Evolutionary conservation across 2,797 vertebrate genomes (phyloP), one percentile per base, ranked within the genome.

Genomic region (Gymnoscopelus microlampas): DNA sequence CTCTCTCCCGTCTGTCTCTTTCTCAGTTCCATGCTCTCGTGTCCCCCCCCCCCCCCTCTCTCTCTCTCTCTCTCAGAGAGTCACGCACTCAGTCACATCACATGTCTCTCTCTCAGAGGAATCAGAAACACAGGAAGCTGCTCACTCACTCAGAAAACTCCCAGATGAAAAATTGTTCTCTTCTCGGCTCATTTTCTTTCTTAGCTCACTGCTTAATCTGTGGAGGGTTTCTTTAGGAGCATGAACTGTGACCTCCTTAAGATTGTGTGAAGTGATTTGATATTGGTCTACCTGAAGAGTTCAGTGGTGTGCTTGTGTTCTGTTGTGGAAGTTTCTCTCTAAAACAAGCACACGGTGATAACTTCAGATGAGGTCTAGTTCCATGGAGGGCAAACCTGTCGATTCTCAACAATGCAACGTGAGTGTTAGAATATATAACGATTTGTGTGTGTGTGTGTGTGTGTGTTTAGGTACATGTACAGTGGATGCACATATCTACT

Each of bases 301-400:
- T 55, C 24, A 12, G 24, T 10, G 5, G n/a, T 57, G 2, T 13
- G 26, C 12, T 29, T 57, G 14, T 26, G 8, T 8, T 57, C 39
- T n/a, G 4, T 13, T 2, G 14, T 3, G 39, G 39, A 35, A 64
- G 56, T 39, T 19, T 5, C 13, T 10, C 4, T 61, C 6, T 50
- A 23, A 14, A 12, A 50, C 10, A 6, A 29, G 15, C 53, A 23
- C 15, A 69, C 15, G 24, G 70, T 79, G 64, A 79, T 82, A 44
- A 44, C 39, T 44, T 81, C 89, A 93, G 87, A 94, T 95, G 93
- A 94, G 90, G 87, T 90, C 88, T 88, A 92, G 93, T 76, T 88
- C 85, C 73, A 92, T 90, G 87, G 91, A 90, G 87, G 89, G 86
- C 72, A 89, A 92, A 72, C 76, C 88, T 70, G 87, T 85, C 50